Base-by-base conservation (phyloP, 1,140 invertebrate genomes). In the Bombus sylvicola region DNA sequence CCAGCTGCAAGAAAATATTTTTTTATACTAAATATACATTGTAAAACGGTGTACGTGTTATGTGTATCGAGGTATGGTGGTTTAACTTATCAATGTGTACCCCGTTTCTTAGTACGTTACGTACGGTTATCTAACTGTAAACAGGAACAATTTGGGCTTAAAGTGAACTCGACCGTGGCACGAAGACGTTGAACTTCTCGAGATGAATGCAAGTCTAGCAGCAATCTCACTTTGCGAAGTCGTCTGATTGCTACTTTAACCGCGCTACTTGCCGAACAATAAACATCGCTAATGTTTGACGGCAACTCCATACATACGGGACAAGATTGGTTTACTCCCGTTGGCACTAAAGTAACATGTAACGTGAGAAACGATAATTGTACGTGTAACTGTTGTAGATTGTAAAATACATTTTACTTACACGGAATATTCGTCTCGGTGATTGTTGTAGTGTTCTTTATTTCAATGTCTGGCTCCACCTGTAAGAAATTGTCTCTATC, bases 191-290 rank as follows among this genome's bases (percentile, higher is more conserved):
- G 92, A 10, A 87, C 41, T 53, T 75, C 53, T 8, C 72, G 47
- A 12, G 83, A 78, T 9, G 89, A 74, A 43, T 83, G 84, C 1
- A 95, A 78, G 81, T 93, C 92, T 74, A 94, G 86, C 22, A 95
- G 80, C 15, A 95, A 57, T 62, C 93, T 92, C 3, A 89, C 92
- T 81, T 93, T 93, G 25, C 92, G 87, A 12, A 89, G 86, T 83
- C 93, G 89, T 86, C 94, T 92, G 12, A 95, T 92, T 0, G 93
- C 94, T 10, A 94, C 92, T 88, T 95, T 95, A 31, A 94, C 81
- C 9, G 89, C 89, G 78, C 90, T 93, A 15, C 82, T 91, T 9
- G 95, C 89, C 10, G 88, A 91, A 79, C 95, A 95, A 80, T 92
- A 94, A 28, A 93, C 66, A 25, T 94, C 83, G 3, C 90, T 92